Evolutionary conservation across 2,888 invertebrate species (phyloP).

Genomic region (Drosophila diplacantha): DNA sequence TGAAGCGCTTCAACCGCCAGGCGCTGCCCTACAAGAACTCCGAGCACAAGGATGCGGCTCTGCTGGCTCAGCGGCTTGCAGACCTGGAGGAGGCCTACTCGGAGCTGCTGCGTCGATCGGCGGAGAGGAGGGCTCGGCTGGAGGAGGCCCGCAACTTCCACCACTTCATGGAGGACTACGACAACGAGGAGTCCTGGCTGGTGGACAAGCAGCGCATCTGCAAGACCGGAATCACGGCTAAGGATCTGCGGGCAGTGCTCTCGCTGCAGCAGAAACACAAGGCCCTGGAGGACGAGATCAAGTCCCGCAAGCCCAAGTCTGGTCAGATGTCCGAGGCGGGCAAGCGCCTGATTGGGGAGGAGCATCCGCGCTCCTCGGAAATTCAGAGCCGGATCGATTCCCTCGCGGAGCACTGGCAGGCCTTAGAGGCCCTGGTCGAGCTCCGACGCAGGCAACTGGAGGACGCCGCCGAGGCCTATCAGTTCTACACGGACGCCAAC

Average conservation of each 20-base stretch:
- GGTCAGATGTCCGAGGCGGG: constrained; percentile 86
- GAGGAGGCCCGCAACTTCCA: constrained; percentile 96
- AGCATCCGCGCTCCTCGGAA: constrained; percentile 89
- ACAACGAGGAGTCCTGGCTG: constrained; percentile 98
- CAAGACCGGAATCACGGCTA: constrained; percentile 93
- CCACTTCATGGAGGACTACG: constrained; percentile 97
- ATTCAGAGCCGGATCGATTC: constrained; percentile 89
- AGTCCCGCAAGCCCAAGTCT: constrained; percentile 82
- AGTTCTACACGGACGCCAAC: constrained; percentile 98
- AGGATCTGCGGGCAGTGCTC: constrained; percentile 93
- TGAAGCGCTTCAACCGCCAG: constrained; percentile 86
- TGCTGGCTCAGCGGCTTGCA: constrained; percentile 84
- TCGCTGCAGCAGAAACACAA: constrained; percentile 96
- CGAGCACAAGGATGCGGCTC: constrained; percentile 80
- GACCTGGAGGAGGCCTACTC: constrained; percentile 88
- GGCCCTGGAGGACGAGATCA: constrained; percentile 91
- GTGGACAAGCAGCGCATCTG: constrained; percentile 96
- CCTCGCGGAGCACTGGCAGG: constrained; percentile 91
- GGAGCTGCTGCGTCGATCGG: constrained; percentile 78
- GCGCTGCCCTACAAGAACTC: constrained; percentile 81
- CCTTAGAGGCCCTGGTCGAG: constrained; percentile 89
- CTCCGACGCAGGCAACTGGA: constrained; percentile 86
- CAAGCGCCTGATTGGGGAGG: constrained; percentile 84
- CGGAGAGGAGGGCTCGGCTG: constrained; percentile 86
- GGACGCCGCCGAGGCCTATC: constrained; percentile 94